Evolutionary conservation across 1,140 invertebrate genomes (phyloP).

Genomic region (Chymomyza costata): DNA sequence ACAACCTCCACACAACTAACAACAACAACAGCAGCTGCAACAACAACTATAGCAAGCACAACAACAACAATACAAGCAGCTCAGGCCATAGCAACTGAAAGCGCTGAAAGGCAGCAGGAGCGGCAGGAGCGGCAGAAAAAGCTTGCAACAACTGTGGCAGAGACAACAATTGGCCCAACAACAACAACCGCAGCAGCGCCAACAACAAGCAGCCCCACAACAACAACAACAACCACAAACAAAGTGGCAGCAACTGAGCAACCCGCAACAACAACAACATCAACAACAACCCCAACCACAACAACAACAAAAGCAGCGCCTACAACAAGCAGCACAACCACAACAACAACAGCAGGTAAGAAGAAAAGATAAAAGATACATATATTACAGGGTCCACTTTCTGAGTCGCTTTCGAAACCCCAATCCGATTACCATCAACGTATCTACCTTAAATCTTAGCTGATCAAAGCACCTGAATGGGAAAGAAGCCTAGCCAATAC

Average conservation of each 20-base stretch:
- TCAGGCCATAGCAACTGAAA: too few species aligned
- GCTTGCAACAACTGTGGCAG: too few species aligned
- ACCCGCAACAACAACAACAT: conserved; percentile 4
- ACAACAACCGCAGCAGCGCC: conserved; percentile 13
- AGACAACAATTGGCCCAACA: background rate
- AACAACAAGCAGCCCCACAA: conserved; percentile 9
- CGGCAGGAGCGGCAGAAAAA: background rate
- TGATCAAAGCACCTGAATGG: too few species aligned
- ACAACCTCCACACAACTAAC: conserved; percentile 10
- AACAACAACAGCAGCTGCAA: conserved; percentile 22
- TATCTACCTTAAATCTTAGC: too few species aligned
- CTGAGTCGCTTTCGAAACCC: too few species aligned
- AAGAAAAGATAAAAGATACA: too few species aligned
- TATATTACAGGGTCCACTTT: too few species aligned
- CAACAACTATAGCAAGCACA: background rate
- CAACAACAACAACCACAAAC: conserved; percentile 4
- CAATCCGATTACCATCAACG: too few species aligned
- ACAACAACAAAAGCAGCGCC: background rate
- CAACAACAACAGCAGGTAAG: conserved; percentile 12
- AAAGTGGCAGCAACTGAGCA: conserved; percentile 2
- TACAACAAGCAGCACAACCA: background rate
- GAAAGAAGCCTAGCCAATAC: too few species aligned
- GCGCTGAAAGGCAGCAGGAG: too few species aligned
- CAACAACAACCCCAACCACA: conserved; percentile 8
- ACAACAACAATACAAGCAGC: background rate